Evolutionary conservation across 2,797 vertebrate species (phyloP), one percentile per base, ranked within the genome.

Genomic region (Labroides dimidiatus): DNA sequence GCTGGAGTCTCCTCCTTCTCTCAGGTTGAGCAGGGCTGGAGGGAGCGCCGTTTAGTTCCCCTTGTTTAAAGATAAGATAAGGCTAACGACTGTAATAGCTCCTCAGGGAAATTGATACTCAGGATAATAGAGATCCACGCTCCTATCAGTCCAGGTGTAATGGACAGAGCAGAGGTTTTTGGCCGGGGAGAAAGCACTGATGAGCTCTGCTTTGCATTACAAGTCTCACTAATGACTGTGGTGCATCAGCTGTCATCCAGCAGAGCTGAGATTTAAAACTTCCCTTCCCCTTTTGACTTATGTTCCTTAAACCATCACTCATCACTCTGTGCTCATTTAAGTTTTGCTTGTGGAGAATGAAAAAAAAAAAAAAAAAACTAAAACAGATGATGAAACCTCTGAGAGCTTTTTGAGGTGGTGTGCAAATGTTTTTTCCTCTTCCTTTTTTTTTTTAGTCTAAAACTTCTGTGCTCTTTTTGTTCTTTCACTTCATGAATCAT

Each of bases 21-120:
- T 74, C 65, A 61, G 83, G 70, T 69, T 86, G 77, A 84, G 86
- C 65, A 55, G 78, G 66, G 77, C 85, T 81, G 69, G 67, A 86
- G 84, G 88, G 83, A 85, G 72, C 60, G 36, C 57, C 66, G 27
- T 83, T 93, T 88, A 88, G 80, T 85, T 91, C 63, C 70, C 72
- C 86, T 86, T 85, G 85, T 90, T 92, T 87, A 91, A 92, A 93
- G 89, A 92, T 91, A 90, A 91, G 90, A 91, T 91, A 91, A 92
- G 89, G 68, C 85, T 90, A 92, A 91, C 81, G 58, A 91, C 78
- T 87, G 58, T 90, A 92, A 92, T 89, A 73, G 87, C 79, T 85
- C 90, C 80, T 68, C 78, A 64, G 87, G 91, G 88, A 90, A 85
- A 87, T 72, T 78, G 90, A 86, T 90, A 82, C 82, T 87, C 75